Percentiles rank a stretch among this genome's conserved stretches.
These are phyloP conservation scores for Acanthurus lineatus DNA, from an alignment of 2,797 vertebrate species.

Conservation along the genomic window DNA sequence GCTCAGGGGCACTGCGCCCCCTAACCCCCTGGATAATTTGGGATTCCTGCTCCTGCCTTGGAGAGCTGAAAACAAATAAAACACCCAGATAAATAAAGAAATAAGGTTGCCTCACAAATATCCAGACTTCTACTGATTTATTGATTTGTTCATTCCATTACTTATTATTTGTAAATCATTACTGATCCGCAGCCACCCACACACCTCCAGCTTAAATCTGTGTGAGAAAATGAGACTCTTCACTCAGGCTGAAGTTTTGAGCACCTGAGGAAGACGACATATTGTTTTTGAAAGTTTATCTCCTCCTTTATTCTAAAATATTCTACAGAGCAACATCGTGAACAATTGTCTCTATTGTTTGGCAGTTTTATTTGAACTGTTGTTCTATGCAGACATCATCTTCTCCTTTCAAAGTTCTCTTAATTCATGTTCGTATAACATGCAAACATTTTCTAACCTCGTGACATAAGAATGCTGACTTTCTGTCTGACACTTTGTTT, in stretches of 20 bases:
- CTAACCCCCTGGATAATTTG: constrained; percentile 92
- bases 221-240: constrained; percentile 32
- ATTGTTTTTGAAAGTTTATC: constrained; percentile 40
- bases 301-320: not conserved
- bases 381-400: not conserved
- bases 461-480: not conserved
- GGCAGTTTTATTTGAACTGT: not conserved
- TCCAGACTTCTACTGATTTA: constrained; percentile 86
- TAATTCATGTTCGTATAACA: constrained; percentile 19
- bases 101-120: constrained; percentile 79
- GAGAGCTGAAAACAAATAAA: constrained; percentile 89
- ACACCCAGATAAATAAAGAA: constrained; percentile 82
- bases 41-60: constrained; percentile 90
- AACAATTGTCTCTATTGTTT: not conserved
- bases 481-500: constrained; percentile 17
- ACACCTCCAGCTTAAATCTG: constrained; percentile 53
- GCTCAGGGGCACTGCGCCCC: constrained; percentile 87
- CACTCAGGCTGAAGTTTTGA: constrained; percentile 42
- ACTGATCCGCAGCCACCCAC: constrained; percentile 76
- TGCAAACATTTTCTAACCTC: no score
- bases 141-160: constrained; percentile 86
- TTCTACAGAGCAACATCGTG: not conserved
- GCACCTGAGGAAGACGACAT: constrained; percentile 10
- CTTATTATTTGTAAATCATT: constrained; percentile 88
- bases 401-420: not conserved